Evolutionary conservation across 2,888 invertebrate species (phyloP).

Genomic region (Acrocyrtus sp.): DNA sequence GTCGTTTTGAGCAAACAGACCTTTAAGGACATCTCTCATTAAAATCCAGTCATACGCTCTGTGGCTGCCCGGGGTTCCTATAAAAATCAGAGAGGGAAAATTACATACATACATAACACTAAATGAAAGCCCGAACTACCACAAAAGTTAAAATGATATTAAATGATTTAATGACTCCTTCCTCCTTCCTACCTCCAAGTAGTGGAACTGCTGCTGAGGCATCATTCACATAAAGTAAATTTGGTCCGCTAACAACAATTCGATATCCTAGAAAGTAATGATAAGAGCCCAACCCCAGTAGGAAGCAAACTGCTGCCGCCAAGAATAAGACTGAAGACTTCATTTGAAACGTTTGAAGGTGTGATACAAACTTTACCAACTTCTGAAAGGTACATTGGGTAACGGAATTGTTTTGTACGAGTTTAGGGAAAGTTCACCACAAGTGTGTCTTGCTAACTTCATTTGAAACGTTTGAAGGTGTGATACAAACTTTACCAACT

Average conservation of each 20-base stretch:
- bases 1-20: conserved; percentile 57
- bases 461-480: conserved; percentile 32
- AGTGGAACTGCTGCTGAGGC: conserved; percentile 9
- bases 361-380: not conserved
- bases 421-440: too few relatives aligned
- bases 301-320: conserved; percentile 44
- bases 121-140: not conserved
- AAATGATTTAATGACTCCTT: not conserved
- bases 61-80: not conserved
- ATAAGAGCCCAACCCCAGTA: conserved; percentile 41
- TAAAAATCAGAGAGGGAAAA: not conserved
- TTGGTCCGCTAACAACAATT: conserved; percentile 22
- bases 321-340: conserved; percentile 46
- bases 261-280: conserved; percentile 43
- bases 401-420: too few relatives aligned
- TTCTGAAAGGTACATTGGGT: conserved; percentile 11
- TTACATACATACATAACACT: not conserved
- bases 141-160: not conserved
- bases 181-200: conserved; percentile 6
- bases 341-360: conserved; percentile 38
- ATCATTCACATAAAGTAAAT: conserved; percentile 27
- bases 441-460: too few relatives aligned
- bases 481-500: not conserved
- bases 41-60: conserved; percentile 38
- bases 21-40: conserved; percentile 50